phyloP scores from a whole-genome alignment of 1,140 invertebrate species.

The Cecropterus lyciades region DNA sequence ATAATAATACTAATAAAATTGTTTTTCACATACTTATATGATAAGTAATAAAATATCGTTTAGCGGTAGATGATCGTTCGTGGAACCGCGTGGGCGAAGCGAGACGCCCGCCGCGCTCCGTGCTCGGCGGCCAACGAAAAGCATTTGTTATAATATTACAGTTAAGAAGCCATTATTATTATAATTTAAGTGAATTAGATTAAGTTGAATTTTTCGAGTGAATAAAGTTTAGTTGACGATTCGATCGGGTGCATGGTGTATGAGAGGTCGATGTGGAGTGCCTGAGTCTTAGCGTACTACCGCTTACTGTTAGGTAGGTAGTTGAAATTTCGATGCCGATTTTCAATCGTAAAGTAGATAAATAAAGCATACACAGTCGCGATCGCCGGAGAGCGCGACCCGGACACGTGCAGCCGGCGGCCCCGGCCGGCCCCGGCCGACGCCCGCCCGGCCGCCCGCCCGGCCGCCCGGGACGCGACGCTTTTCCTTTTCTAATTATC shows the following conservation, averaged over 20 bases:
- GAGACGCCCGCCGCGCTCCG: conserved; percentile 58
- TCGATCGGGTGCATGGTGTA: conserved; percentile 74
- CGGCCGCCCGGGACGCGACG: conserved; percentile 55
- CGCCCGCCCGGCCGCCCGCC: conserved; percentile 29
- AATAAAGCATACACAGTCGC: conserved; percentile 73
- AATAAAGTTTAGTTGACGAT: conserved; percentile 78
- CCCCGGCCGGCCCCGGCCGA: conserved; percentile 35
- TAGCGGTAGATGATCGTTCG: conserved; percentile 65
- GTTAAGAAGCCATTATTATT: conserved; percentile 80
- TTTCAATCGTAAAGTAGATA: conserved; percentile 79
- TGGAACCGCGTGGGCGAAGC: conserved; percentile 51
- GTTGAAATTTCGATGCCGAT: conserved; percentile 82
- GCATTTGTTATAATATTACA: conserved; percentile 82
- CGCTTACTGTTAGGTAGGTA: conserved; percentile 83
- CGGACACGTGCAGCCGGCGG: conserved; percentile 31
- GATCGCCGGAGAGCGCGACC: conserved; percentile 54
- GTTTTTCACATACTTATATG: conserved; percentile 77
- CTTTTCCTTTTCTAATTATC: conserved; percentile 80
- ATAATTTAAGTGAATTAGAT: conserved; percentile 81
- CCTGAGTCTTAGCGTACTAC: conserved; percentile 81
- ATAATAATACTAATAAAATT: conserved; percentile 63
- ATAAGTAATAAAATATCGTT: conserved; percentile 71
- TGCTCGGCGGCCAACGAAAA: conserved; percentile 77
- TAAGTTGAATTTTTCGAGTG: conserved; percentile 83
- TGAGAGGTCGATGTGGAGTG: conserved; percentile 81